These are phyloP conservation scores for Escarpia spicata DNA, from an alignment of 2,888 invertebrate genomes.

Conservation along the genomic window DNA sequence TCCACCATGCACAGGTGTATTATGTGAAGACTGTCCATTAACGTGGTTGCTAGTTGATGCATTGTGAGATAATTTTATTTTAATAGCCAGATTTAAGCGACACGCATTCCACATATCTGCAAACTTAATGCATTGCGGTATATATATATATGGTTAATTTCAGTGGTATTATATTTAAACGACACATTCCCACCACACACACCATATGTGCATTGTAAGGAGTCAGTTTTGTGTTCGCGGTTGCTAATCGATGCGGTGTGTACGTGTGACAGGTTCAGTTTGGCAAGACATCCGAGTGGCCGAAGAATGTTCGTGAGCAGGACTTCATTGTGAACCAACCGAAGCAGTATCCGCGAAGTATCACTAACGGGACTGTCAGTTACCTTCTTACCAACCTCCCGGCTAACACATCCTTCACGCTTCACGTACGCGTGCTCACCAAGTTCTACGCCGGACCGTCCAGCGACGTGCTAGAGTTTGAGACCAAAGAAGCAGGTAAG, in stretches of 20 bases:
- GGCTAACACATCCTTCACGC: slow-evolving; percentile 66
- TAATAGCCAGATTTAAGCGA: background rate
- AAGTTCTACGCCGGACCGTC: slow-evolving; percentile 89
- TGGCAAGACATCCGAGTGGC: slow-evolving; percentile 81
- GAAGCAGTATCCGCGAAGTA: slow-evolving; percentile 38
- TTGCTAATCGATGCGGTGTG: background rate
- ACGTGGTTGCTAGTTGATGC: no score
- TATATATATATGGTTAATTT: no score
- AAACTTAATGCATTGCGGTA: background rate
- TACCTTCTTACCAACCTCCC: slow-evolving; percentile 50
- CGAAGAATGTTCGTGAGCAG: slow-evolving; percentile 37
- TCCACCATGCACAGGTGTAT: no score
- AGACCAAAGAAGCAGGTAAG: slow-evolving; percentile 61
- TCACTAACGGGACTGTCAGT: background rate
- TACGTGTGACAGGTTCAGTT: slow-evolving; percentile 77
- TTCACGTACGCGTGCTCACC: slow-evolving; percentile 87
- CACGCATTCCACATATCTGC: background rate
- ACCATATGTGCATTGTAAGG: background rate
- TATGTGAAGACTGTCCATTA: no score
- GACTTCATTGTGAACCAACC: slow-evolving; percentile 43
- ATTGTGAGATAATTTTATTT: background rate
- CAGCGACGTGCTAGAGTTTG: slow-evolving; percentile 77
- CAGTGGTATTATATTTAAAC: no score
- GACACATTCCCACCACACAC: no score
- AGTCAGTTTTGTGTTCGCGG: background rate